Evolutionary conservation across 2,113 vertebrate species (phyloP), one percentile per base, ranked within the genome.

Genomic region (Psammodynastes pulverulentus): DNA sequence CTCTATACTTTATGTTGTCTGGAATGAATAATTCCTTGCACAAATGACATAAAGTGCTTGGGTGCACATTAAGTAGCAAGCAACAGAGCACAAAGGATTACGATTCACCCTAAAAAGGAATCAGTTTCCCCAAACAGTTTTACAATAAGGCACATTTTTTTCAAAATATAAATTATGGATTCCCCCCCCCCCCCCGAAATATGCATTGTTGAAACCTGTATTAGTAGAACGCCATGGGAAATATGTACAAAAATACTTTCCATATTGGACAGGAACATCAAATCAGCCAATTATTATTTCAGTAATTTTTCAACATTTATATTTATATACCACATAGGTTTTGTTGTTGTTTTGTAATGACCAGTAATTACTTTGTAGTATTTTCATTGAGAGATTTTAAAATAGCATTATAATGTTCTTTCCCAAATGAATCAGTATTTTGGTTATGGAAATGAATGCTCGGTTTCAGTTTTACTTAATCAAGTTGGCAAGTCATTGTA

Each of bases 401-500:
- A 92, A 53, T 29, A n/a, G 39, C 43, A 84, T 43, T 49, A 43
- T 58, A 43, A 56, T 49, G 17, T 3, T 62, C 49, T 34, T 43
- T 6, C n/a, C 29, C 17, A 15, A 51, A 67, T 67, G n/a, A 46
- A 34, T 39, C 46, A 21, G 5, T 17, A 49, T 72, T 79, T 90
- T 46, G 72, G 51, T 85, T 39, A 9, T 39, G 84, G 90, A 23
- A 86, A 86, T 86, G 56, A 19, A 43, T 21, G 52, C 43, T 92
- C 9, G 49, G 45, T 39, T 90, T 87, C 84, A 48, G 39, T 72
- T 90, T 72, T 87, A 90, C n/a, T 90, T 90, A 93, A 72, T 87
- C 49, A 54, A 45, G 43, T 34, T 10, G 23, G 39, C 24, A 79
- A 54, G 39, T 87, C 46, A 87, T 19, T 87, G 7, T 51, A 53